Percentiles rank a stretch among this genome's conserved stretches.
Conservation (phyloP, 2,888 invertebrate species). For the Cerastoderma edule region DNA sequence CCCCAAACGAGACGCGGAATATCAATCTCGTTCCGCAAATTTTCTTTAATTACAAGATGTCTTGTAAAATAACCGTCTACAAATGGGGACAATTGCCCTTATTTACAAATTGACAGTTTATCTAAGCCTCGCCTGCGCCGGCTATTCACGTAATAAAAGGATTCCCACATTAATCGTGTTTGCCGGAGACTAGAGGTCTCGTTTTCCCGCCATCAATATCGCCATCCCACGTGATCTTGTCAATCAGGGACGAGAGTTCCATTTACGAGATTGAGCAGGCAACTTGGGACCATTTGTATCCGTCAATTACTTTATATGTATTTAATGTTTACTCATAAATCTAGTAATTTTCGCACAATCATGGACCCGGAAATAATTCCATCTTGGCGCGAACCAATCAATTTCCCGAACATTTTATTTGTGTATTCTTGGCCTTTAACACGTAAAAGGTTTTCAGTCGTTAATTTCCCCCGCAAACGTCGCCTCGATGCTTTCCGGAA, state of each 20-base stretch:
- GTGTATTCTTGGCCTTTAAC: constrained; percentile 62
- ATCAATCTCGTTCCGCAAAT: constrained; percentile 44
- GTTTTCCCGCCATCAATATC: constrained; percentile 63
- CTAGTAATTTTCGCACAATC: constrained; percentile 66
- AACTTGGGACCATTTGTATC: constrained; percentile 60
- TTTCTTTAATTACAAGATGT: constrained; percentile 59
- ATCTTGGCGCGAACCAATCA: constrained; percentile 55
- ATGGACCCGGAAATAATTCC: constrained; percentile 60
- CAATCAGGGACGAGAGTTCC: constrained; percentile 60
- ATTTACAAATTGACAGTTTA: constrained; percentile 63
- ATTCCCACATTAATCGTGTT: constrained; percentile 62
- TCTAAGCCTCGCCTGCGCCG: constrained; percentile 52
- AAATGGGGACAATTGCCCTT: constrained; percentile 63
- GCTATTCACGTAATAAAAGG: constrained; percentile 60
- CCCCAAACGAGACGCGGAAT: constrained; percentile 20
- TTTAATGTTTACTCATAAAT: constrained; percentile 68
- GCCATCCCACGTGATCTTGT: constrained; percentile 59
- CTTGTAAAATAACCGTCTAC: constrained; percentile 56
- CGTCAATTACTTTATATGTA: constrained; percentile 68
- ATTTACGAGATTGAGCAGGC: constrained; percentile 63
- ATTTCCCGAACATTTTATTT: constrained; percentile 64
- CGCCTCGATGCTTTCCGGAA: constrained; percentile 56
- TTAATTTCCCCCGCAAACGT: constrained; percentile 59
- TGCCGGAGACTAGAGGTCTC: constrained; percentile 57
- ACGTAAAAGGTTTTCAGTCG: constrained; percentile 64